Conservation (phyloP, 1,140 invertebrate genomes). For the Trichonephila clavata region DNA sequence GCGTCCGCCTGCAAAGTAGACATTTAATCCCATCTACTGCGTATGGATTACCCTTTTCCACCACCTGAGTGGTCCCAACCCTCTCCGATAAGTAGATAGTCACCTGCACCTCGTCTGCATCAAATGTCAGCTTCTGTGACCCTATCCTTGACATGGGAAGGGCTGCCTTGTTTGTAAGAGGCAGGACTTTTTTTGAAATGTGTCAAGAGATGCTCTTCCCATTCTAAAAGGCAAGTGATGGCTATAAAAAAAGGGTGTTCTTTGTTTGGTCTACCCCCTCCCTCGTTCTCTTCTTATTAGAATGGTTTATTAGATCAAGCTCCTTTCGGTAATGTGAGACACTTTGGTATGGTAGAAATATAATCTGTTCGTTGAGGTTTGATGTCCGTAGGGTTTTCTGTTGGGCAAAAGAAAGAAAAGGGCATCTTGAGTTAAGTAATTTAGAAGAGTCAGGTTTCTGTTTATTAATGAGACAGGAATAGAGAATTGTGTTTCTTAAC, state of each 20-base stretch:
- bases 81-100: conserved; percentile 8
- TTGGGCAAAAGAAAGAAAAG: neutral
- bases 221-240: neutral
- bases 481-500: neutral
- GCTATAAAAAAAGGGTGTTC: neutral
- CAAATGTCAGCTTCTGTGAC: conserved; percentile 1
- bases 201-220: neutral
- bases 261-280: neutral
- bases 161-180: neutral
- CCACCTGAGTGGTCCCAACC: conserved; percentile 14
- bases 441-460: neutral
- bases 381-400: neutral
- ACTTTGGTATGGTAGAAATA: neutral
- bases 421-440: neutral
- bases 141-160: conserved; percentile 8
- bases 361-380: neutral
- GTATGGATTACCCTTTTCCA: conserved; percentile 6
- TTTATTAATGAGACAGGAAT: neutral
- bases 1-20: conserved; percentile 9
- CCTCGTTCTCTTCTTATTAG: neutral
- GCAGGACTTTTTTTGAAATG: neutral
- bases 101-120: neutral
- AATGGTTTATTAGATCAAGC: neutral
- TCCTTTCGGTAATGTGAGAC: neutral
- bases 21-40: neutral